Conservation (phyloP, 2,797 vertebrate genomes). For the Pangasius sanitwongsei region DNA sequence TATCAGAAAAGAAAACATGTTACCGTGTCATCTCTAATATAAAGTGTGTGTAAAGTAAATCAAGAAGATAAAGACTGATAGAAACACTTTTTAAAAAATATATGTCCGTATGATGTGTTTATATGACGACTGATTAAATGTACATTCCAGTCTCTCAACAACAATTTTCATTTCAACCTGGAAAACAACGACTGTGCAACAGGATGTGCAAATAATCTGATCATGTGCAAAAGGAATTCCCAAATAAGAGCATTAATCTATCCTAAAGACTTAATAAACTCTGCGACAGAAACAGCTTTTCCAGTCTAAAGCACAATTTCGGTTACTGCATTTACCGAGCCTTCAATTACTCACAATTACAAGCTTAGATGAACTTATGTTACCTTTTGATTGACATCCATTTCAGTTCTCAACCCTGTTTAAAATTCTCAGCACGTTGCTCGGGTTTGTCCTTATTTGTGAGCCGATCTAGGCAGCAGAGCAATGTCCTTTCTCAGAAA, state of each 20-base stretch:
- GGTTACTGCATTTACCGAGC: background rate
- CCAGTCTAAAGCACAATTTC: background rate
- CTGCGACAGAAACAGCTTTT: background rate
- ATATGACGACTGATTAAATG: background rate
- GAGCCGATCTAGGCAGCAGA: background rate
- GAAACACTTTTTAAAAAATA: background rate
- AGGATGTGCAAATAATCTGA: background rate
- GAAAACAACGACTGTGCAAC: too few species aligned
- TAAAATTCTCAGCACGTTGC: background rate
- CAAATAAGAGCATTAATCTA: background rate
- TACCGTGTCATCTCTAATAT: background rate
- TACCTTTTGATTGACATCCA: background rate
- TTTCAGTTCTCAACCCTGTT: conserved; percentile 3
- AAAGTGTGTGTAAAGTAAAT: background rate
- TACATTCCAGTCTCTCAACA: background rate
- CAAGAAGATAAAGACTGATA: background rate
- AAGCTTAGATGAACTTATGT: conserved; percentile 14
- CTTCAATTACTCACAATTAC: background rate
- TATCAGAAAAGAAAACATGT: background rate
- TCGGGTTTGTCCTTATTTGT: background rate
- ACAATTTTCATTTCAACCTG: background rate
- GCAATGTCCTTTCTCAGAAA: background rate
- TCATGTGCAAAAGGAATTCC: conserved; percentile 12
- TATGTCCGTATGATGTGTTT: background rate
- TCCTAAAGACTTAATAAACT: background rate